Conservation (phyloP, 2,888 invertebrate genomes). For the Drosophila barbarae region DNA sequence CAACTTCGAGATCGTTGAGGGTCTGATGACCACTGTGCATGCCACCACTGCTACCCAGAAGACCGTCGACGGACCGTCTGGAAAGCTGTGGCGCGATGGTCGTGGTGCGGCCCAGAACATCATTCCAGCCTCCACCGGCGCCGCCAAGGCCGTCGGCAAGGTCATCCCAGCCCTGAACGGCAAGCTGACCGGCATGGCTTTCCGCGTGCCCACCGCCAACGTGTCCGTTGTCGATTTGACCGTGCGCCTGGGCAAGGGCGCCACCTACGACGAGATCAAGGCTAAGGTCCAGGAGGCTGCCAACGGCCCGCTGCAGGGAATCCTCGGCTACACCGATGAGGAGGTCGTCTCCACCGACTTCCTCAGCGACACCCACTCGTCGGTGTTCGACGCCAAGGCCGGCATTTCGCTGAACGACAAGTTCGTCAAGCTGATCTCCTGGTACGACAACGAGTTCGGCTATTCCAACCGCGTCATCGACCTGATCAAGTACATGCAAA, state of each 20-base stretch:
- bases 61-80: conserved; percentile 96
- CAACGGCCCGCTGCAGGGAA: conserved; percentile 90
- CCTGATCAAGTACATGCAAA: conserved; percentile 80
- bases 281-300: conserved; percentile 82
- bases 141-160: conserved; percentile 99
- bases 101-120: conserved; percentile 97
- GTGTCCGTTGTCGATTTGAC: conserved; percentile 99
- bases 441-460: conserved; percentile 99
- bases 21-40: conserved; percentile 97
- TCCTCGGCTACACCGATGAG: conserved; percentile 96
- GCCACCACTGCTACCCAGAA: conserved; percentile 98
- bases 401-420: conserved; percentile 94
- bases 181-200: conserved; percentile 99
- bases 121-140: conserved; percentile 98
- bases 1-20: conserved; percentile 96
- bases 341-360: conserved; percentile 97
- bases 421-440: conserved; percentile 98
- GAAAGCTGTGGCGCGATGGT: conserved; percentile 96
- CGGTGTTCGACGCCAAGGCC: conserved; percentile 80
- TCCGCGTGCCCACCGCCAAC: conserved; percentile 97
- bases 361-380: conserved; percentile 90
- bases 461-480: conserved; percentile 98
- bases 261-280: conserved; percentile 91
- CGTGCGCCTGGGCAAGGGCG: conserved; percentile 89
- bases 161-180: conserved; percentile 97